Conservation (phyloP, 2,797 vertebrate genomes). For the Choloepus didactylus region DNA sequence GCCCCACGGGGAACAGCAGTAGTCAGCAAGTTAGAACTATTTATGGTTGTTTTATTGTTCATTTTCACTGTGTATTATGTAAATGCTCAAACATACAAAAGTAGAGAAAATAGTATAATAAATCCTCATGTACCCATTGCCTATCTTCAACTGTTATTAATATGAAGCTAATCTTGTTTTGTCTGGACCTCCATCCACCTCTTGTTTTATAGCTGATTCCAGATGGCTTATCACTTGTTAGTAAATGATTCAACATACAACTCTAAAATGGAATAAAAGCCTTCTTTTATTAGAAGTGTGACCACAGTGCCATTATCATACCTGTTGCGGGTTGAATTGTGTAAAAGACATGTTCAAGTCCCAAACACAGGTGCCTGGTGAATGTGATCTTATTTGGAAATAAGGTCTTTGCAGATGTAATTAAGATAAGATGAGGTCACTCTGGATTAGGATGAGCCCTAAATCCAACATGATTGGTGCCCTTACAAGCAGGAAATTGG, state of each 20-base stretch:
- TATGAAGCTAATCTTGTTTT: not conserved
- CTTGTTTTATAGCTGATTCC: conserved; percentile 12
- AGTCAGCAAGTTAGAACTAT: not conserved
- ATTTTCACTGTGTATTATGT: not conserved
- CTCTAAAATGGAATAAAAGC: not conserved
- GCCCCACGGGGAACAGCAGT: not conserved
- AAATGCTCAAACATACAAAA: not conserved
- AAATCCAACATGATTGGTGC: no score
- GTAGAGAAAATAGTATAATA: not conserved
- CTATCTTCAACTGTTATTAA: not conserved
- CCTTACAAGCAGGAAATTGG: no score
- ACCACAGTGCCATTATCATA: not conserved
- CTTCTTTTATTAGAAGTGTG: not conserved
- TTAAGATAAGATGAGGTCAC: no score
- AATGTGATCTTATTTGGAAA: no score
- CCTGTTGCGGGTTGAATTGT: no score
- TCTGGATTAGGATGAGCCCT: no score
- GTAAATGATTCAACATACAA: not conserved
- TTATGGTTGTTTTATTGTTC: not conserved
- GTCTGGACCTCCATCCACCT: not conserved
- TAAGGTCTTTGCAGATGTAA: no score
- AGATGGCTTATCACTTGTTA: not conserved
- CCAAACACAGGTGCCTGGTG: not conserved
- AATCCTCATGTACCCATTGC: not conserved
- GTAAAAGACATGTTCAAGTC: no score